A percentile compares a stretch with the other conserved stretches of the same genome.
Conservation (phyloP, 2,888 invertebrate species). For the Mesopsocus fuscifrons region DNA sequence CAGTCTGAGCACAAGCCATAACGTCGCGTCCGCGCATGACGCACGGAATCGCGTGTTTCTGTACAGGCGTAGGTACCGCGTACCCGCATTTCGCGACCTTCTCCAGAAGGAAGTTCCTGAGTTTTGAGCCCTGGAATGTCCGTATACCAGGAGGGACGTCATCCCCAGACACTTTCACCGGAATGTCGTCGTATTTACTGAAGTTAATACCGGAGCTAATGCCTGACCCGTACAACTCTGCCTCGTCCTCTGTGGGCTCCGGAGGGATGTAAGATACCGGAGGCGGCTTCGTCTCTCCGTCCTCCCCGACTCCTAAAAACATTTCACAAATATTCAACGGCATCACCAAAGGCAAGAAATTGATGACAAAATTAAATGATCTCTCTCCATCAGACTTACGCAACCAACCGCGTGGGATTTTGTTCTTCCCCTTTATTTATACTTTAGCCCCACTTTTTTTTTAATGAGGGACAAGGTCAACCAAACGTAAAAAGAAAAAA, state of each 20-base stretch:
- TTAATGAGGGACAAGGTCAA: no score
- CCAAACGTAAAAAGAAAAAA: no score
- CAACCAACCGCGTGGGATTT: conserved; percentile 8
- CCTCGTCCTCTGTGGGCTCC: conserved; percentile 49
- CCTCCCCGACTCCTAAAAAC: no score
- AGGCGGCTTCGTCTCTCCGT: conserved; percentile 13
- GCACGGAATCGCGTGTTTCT: conserved; percentile 77
- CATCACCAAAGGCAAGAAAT: conserved; percentile 4
- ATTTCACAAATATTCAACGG: background rate
- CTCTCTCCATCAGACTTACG: no score
- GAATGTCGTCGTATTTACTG: conserved; percentile 71
- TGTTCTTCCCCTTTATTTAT: no score
- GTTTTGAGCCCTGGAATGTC: conserved; percentile 48
- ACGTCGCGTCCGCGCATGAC: conserved; percentile 64
- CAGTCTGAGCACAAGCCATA: conserved; percentile 97
- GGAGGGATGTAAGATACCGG: conserved; percentile 47
- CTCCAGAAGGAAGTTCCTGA: conserved; percentile 46
- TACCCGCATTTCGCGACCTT: conserved; percentile 70
- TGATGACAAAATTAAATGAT: no score
- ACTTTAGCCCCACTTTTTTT: no score
- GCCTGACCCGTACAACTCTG: conserved; percentile 44
- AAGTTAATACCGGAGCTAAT: conserved; percentile 80
- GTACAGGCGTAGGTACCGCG: conserved; percentile 78
- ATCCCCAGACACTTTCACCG: conserved; percentile 65
- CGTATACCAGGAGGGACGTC: conserved; percentile 35